These are phyloP conservation scores for Magallana ariakensis DNA, from an alignment of 1,140 invertebrate genomes.

Conservation along the genomic window DNA sequence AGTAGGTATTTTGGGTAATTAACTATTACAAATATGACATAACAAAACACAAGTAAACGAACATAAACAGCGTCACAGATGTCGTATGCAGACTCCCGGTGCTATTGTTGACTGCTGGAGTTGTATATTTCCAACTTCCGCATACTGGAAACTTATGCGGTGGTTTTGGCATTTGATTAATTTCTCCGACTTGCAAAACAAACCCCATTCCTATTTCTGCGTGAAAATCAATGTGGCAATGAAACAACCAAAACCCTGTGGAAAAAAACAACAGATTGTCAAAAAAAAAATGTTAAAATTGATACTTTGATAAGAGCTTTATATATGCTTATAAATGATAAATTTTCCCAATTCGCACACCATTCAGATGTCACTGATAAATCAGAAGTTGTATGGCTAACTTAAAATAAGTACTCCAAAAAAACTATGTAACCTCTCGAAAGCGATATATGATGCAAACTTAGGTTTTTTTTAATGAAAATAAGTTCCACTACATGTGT, in stretches of 20 bases:
- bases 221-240: conserved; percentile 95
- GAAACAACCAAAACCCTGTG: conserved; percentile 91
- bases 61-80: neutral
- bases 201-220: conserved; percentile 93
- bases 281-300: too few species aligned
- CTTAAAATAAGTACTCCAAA: too few species aligned
- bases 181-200: conserved; percentile 87
- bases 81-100: neutral
- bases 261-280: neutral
- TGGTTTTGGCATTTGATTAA: conserved; percentile 75
- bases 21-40: neutral
- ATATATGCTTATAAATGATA: too few species aligned
- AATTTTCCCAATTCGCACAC: too few species aligned
- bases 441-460: too few species aligned
- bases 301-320: too few species aligned
- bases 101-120: neutral
- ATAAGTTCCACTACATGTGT: too few species aligned
- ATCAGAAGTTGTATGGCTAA: too few species aligned
- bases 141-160: conserved; percentile 81
- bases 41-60: neutral
- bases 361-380: too few species aligned
- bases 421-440: too few species aligned
- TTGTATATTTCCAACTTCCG: conserved; percentile 67
- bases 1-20: too few species aligned
- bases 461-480: too few species aligned